These are phyloP conservation scores for Catostomus latipinnis DNA, from an alignment of 2,797 vertebrate species.

Conservation along the genomic window DNA sequence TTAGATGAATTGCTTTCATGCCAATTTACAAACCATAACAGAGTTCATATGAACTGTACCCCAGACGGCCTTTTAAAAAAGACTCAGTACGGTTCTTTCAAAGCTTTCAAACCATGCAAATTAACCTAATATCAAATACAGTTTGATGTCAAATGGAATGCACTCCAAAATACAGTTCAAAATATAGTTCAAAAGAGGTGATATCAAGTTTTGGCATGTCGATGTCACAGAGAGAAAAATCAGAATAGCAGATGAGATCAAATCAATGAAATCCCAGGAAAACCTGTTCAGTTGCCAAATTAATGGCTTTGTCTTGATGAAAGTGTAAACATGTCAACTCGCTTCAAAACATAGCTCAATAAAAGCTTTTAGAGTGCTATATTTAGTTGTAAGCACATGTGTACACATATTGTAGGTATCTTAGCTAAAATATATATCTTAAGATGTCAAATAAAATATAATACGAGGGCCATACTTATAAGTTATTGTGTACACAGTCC, in stretches of 20 bases:
- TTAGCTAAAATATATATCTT: background rate
- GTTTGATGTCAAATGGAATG: too few relatives aligned
- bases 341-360: conserved; percentile 8
- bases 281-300: conserved; percentile 14
- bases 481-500: conserved; percentile 1
- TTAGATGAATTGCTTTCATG: too few relatives aligned
- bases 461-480: background rate
- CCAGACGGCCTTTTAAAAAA: too few relatives aligned
- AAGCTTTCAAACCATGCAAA: too few relatives aligned
- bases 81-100: too few relatives aligned
- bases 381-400: background rate
- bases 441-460: conserved; percentile 23
- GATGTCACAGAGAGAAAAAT: background rate
- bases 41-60: too few relatives aligned
- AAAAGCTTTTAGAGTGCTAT: conserved; percentile 21
- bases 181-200: too few relatives aligned
- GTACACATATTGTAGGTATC: background rate
- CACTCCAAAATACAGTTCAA: too few relatives aligned
- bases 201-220: too few relatives aligned
- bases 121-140: too few relatives aligned
- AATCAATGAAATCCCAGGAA: conserved; percentile 12
- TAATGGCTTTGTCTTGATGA: conserved; percentile 11
- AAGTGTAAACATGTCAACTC: conserved; percentile 27
- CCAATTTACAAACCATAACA: too few relatives aligned
- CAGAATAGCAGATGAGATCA: background rate